These are phyloP conservation scores for Xenops minutus DNA, from an alignment of 2,797 vertebrate genomes.

Conservation along the genomic window DNA sequence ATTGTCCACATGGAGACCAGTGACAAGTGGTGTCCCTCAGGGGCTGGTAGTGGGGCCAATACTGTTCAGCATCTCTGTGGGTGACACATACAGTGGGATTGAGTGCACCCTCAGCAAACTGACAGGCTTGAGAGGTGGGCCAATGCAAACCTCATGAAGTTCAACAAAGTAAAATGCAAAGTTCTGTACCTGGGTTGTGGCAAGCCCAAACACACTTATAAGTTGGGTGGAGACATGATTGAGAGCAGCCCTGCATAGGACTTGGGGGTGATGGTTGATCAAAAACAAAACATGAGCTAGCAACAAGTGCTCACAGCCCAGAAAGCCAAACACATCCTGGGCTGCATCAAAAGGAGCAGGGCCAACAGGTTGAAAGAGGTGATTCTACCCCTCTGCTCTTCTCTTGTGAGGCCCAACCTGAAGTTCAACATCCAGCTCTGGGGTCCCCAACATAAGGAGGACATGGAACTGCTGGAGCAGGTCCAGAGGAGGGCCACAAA, in stretches of 20 bases:
- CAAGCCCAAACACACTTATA: not conserved
- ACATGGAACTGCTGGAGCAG: not conserved
- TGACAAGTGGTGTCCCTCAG: not conserved
- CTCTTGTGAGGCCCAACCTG: not conserved
- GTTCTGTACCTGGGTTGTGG: not conserved
- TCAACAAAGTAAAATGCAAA: not conserved
- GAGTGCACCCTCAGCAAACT: rapidly evolving
- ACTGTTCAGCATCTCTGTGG: not conserved
- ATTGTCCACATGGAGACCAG: not conserved
- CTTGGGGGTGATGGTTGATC: not conserved
- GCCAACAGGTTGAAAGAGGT: not conserved
- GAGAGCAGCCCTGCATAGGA: not conserved
- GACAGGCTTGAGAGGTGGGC: not conserved
- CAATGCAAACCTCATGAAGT: not conserved
- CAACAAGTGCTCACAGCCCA: rapidly evolving
- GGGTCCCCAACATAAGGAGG: not conserved
- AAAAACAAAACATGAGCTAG: not conserved
- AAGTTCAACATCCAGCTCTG: not conserved
- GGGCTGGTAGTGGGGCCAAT: too few relatives aligned
- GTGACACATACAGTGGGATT: not conserved
- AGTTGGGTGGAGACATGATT: not conserved
- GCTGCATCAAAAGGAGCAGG: not conserved
- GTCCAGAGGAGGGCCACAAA: not conserved
- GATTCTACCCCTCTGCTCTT: not conserved
- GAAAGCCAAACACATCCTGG: not conserved